Evolutionary conservation across 2,888 invertebrate species (phyloP).

Genomic region (Callyntrura guangdongensis): DNA sequence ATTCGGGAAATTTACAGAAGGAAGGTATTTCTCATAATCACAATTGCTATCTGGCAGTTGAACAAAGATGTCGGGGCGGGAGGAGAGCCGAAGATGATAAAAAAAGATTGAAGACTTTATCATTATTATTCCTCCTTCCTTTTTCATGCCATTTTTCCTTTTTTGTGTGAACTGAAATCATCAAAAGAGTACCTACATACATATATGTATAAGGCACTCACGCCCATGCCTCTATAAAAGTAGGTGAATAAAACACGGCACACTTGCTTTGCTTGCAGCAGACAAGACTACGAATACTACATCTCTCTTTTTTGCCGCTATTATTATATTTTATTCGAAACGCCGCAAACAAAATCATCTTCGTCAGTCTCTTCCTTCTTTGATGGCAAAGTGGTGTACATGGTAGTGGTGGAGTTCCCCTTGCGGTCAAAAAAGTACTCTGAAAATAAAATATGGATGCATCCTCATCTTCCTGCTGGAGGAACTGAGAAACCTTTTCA

Average conservation of each 20-base stretch:
- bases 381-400: background rate
- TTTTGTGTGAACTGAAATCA: background rate
- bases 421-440: conserved; percentile 21
- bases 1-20: background rate
- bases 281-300: too few relatives aligned
- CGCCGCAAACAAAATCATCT: background rate
- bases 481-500: background rate
- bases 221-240: too few relatives aligned
- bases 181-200: background rate
- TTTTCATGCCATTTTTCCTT: background rate
- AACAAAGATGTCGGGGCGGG: background rate
- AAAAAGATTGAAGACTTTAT: conserved; percentile 39
- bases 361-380: background rate
- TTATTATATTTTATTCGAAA: background rate
- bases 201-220: background rate
- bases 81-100: conserved; percentile 14
- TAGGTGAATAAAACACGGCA: too few relatives aligned
- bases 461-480: background rate
- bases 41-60: background rate
- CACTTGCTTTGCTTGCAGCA: too few relatives aligned
- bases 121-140: conserved; percentile 1
- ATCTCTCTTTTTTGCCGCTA: too few relatives aligned
- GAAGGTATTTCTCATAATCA: background rate
- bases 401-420: background rate
- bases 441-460: conserved; percentile 34